Percentiles rank a stretch among this genome's conserved stretches.
Evolutionary conservation across 2,797 vertebrate genomes (phyloP).

Genomic region (Pantherophis alleghaniensis): DNA sequence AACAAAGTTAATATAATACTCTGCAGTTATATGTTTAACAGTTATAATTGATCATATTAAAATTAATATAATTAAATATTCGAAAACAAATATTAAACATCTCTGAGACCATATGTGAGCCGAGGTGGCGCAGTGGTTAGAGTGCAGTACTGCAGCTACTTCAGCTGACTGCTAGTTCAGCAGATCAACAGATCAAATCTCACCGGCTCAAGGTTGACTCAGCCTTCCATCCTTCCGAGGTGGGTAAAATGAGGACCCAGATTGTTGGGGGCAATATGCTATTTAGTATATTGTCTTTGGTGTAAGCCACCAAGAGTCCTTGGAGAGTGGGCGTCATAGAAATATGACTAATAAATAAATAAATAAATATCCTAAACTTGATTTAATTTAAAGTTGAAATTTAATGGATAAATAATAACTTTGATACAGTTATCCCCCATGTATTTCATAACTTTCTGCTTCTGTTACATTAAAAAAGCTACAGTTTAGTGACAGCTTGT

Average conservation of each 20-base stretch:
- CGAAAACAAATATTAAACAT: background rate
- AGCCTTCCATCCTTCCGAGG: no score
- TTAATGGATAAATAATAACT: background rate
- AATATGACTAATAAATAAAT: no score
- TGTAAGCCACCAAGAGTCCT: no score
- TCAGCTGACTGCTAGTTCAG: no score
- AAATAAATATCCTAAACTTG: background rate
- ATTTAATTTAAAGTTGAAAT: background rate
- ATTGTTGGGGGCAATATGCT: no score
- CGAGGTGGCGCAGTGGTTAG: no score
- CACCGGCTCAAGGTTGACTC: no score
- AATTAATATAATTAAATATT: background rate
- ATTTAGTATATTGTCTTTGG: no score
- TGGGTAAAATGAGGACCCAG: no score
- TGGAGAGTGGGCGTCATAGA: no score
- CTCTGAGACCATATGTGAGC: background rate
- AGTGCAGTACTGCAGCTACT: no score
- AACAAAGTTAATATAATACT: background rate
- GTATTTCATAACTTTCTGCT: background rate
- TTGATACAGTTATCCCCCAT: background rate
- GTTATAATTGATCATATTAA: background rate
- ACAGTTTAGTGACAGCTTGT: background rate
- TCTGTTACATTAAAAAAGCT: background rate
- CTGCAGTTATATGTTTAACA: background rate
- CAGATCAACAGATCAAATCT: no score